Conservation (phyloP, 2,113 vertebrate genomes). For the Murina feae region DNA sequence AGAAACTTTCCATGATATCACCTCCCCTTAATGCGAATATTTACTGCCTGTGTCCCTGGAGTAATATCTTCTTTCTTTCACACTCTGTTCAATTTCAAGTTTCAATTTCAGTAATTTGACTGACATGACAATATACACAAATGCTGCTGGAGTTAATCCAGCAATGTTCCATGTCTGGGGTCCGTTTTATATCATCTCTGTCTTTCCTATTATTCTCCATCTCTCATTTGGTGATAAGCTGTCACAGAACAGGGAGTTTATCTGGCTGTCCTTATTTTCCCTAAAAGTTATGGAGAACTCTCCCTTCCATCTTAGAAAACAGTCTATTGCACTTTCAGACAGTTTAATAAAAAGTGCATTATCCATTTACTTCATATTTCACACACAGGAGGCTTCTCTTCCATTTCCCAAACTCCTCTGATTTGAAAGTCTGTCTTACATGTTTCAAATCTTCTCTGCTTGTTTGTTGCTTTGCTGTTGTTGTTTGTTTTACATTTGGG, state of each 20-base stretch:
- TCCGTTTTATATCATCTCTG: slow-evolving; percentile 54
- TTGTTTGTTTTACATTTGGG: not conserved
- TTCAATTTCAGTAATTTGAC: slow-evolving; percentile 77
- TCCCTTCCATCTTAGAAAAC: slow-evolving; percentile 38
- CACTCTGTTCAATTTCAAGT: slow-evolving; percentile 75
- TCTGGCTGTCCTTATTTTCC: slow-evolving; percentile 56
- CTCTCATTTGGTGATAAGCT: slow-evolving; percentile 63
- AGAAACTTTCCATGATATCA: slow-evolving; percentile 68
- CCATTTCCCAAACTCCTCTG: slow-evolving; percentile 15
- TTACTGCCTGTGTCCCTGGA: slow-evolving; percentile 64
- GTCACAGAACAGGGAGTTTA: slow-evolving; percentile 47
- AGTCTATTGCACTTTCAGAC: slow-evolving; percentile 34
- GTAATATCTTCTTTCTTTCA: slow-evolving; percentile 73
- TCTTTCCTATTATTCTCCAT: slow-evolving; percentile 61
- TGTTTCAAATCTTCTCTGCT: not conserved
- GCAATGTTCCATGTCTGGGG: slow-evolving; percentile 27
- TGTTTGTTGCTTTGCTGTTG: not conserved
- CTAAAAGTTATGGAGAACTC: slow-evolving; percentile 53
- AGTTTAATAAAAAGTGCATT: slow-evolving; percentile 33
- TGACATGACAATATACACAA: slow-evolving; percentile 73
- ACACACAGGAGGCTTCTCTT: slow-evolving; percentile 19
- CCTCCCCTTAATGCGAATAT: slow-evolving; percentile 65
- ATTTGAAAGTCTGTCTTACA: slow-evolving; percentile 14
- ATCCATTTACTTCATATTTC: slow-evolving; percentile 54
- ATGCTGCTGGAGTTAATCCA: slow-evolving; percentile 71